Evolutionary conservation across 2,113 vertebrate species (phyloP).

Genomic region (Corythornis cristatus): DNA sequence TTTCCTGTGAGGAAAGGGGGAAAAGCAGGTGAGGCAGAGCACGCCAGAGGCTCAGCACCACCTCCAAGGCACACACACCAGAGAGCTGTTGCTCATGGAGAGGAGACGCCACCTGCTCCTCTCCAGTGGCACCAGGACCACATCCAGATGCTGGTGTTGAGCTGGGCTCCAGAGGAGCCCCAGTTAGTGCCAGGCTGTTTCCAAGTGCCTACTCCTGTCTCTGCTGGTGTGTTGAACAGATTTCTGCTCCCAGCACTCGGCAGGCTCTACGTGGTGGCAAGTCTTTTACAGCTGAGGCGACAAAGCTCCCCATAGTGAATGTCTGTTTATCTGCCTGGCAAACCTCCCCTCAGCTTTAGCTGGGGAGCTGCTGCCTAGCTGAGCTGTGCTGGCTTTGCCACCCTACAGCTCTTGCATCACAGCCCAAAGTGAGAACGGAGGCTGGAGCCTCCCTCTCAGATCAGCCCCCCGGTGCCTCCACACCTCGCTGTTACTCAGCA

Average conservation of each 20-base stretch:
- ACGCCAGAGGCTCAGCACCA: accelerated
- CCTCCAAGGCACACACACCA: accelerated
- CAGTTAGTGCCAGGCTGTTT: not conserved
- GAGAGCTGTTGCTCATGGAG: not conserved
- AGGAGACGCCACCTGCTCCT: not conserved
- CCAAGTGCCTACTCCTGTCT: not conserved
- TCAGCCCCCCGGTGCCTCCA: not conserved
- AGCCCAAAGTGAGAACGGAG: not conserved
- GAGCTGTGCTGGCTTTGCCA: not conserved
- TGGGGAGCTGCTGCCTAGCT: not conserved
- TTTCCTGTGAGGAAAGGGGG: not conserved
- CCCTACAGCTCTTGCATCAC: not conserved
- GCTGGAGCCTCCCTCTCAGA: not conserved
- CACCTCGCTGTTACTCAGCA: constrained; percentile 61
- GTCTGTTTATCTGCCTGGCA: not conserved
- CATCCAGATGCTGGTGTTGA: not conserved
- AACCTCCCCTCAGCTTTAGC: not conserved
- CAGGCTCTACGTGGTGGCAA: accelerated
- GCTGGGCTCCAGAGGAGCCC: not conserved
- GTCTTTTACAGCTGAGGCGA: not conserved
- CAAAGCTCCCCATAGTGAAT: not conserved
- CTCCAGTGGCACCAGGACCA: too few relatives aligned
- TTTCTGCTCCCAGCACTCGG: not conserved
- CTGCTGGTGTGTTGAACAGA: not conserved
- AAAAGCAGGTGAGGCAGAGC: not conserved